phyloP scores from a whole-genome alignment of 2,797 vertebrate species.

The Allobates femoralis region DNA sequence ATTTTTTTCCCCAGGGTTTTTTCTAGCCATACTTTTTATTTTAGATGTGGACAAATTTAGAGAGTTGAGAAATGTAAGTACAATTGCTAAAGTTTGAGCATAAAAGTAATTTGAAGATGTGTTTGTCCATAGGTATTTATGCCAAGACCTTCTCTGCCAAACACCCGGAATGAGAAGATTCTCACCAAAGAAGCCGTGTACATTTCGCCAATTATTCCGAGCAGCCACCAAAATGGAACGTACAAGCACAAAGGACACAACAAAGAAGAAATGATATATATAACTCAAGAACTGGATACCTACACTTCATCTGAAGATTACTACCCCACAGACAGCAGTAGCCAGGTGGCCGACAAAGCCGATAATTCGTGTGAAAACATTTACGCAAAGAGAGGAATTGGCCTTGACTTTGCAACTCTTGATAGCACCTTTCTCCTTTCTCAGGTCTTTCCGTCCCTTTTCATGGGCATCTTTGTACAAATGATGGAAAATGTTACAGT shows the following conservation, averaged over 20 bases:
- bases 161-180: constrained; percentile 66
- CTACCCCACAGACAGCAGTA: constrained; percentile 72
- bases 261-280: constrained; percentile 62
- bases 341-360: constrained; percentile 67
- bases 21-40: too few species aligned
- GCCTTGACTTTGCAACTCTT: constrained; percentile 85
- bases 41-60: too few species aligned
- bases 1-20: too few species aligned
- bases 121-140: constrained; percentile 64
- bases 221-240: constrained; percentile 37
- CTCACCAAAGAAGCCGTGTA: constrained; percentile 71
- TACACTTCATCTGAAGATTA: constrained; percentile 64
- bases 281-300: constrained; percentile 68
- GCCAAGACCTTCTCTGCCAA: constrained; percentile 64
- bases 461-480: constrained; percentile 85
- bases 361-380: neutral
- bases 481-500: constrained; percentile 80
- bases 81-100: too few species aligned
- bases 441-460: constrained; percentile 83
- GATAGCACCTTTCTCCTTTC: constrained; percentile 89
- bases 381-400: constrained; percentile 77
- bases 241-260: constrained; percentile 48
- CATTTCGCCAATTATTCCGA: constrained; percentile 71
- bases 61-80: too few species aligned
- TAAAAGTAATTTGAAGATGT: too few species aligned